phyloP scores from a whole-genome alignment of 1,140 invertebrate species.

The Tetranychus urticae region DNA sequence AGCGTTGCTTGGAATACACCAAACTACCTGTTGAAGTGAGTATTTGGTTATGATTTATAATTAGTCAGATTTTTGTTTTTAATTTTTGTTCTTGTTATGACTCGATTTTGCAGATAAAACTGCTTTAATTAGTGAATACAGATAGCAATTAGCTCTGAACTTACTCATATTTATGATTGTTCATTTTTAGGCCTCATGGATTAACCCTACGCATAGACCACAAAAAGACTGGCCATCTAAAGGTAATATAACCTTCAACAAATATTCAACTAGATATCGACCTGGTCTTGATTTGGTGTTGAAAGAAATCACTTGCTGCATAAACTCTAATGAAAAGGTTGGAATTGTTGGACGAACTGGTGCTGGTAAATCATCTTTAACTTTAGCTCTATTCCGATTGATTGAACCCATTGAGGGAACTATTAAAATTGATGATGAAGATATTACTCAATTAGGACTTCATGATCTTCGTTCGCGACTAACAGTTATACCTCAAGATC shows the following conservation, averaged over 20 bases:
- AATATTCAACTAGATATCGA: conserved; percentile 34
- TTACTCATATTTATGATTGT: conserved; percentile 43
- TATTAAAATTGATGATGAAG: background rate
- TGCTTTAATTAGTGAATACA: no score
- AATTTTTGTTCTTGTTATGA: no score
- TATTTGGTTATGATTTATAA: conserved; percentile 22
- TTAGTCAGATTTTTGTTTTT: background rate
- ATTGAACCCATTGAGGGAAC: conserved; percentile 24
- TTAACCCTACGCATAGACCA: background rate
- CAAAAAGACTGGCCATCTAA: conserved; percentile 23
- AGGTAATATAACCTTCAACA: conserved; percentile 38
- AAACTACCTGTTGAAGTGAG: conserved; percentile 63
- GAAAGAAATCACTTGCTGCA: conserved; percentile 14
- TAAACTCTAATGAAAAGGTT: conserved; percentile 29
- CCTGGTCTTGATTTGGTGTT: conserved; percentile 22
- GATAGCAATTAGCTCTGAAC: background rate
- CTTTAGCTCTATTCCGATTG: conserved; percentile 7
- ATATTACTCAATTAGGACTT: background rate
- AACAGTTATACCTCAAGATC: conserved; percentile 47
- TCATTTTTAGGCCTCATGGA: conserved; percentile 13
- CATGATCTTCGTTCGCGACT: conserved; percentile 20
- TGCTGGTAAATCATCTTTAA: conserved; percentile 24
- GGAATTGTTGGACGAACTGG: conserved; percentile 42
- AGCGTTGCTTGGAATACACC: conserved; percentile 23
- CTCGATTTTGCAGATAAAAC: no score